Base-by-base conservation (phyloP, 2,888 invertebrate species). In the Leuctra nigra region DNA sequence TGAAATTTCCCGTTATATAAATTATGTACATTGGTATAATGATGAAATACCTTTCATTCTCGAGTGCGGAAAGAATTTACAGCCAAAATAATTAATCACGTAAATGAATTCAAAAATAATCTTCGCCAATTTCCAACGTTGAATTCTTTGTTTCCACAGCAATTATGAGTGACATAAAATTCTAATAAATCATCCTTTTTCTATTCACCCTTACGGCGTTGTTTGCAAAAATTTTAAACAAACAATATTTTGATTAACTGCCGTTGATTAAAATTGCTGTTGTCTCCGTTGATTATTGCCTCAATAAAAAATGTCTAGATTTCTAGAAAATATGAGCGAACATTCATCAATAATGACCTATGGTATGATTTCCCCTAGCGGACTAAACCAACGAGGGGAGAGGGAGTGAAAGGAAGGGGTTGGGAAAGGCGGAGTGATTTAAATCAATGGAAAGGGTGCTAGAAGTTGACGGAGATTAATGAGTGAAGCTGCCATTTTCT, bases 401-500 rank as follows among this genome's bases (percentile, higher is more conserved):
- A 29, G 29, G 9, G 18, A 41, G 41, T 11, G 4, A 18, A 3
- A 18, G 14, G 9, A 13, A 11, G 64, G 64, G 33, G 36, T 6
- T 18, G 50, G 50, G 36, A 50, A 50, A 35, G 50, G 50, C 35
- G 50, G 20, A 33, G 33, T 68, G 68, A 68, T 68, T 68, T 68
- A 68, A 67, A 68, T 68, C 67, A 68, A 68, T 68, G 68, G 68
- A 65, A 66, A 64, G 64, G 65, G 66, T 65, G 63, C 68, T 67
- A 66, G 66, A 66, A 66, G 55, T 64, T 68, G 66, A 65, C 67
- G 67, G 65, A 68, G 68, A 68, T 68, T 68, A 67, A 68, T 66
- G 68, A 66, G 68, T 64, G 63, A 64, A 64, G 52, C 53, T 47
- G 50, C 50, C 50, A 50, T 50, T 50, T n/a, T 50, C 50, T 50